Evolutionary conservation across 30 jellyfish, hydroid and myxozoan genomes (phyloP), one percentile per base, ranked within the genome.

Genomic region (Nemopilema nomurai): DNA sequence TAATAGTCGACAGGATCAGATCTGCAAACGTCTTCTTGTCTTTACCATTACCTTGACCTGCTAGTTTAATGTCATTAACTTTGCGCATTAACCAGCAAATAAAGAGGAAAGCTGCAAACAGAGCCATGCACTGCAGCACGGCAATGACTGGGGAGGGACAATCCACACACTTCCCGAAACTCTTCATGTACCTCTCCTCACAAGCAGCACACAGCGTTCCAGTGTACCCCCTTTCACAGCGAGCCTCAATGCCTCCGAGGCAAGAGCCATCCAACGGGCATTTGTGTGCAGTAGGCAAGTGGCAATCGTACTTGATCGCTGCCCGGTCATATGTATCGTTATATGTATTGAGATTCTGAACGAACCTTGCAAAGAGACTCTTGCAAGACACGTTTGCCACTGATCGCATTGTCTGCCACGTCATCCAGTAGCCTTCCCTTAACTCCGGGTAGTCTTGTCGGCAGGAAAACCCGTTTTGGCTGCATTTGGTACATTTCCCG

Each of bases 181-280:
- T 82, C 18, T 80, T 27, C 66, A 65, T 71, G 30, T 85, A 85
- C 18, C 72, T 26, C 23, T 41, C 19, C 17, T 57, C n/a, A 67
- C 94, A 85, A 23, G 75, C 94, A 28, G 86, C 80, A 67, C 94
- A 85, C 25, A 85, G 62, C 1, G 65, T 76, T 17, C 94, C 94
- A 7, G 79, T 85, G 74, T 85, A 85, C 32, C 82, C 82, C 0
- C 20, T 21, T 8, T 49, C 20, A 63, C 94, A 85, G 22, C 29
- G 17, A 0, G 94, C 94, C 31, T 74, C 77, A 23, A 76, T 67
- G 29, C 94, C 94, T 0, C 94, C 94, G 18, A 51, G 62, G n/a
- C 94, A 85, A 18, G 94, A 49, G 16, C 89, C 94, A 28, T 27
- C 64, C 49, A 85, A 26, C 18, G 89, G 89, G 49, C 94, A 85